Conservation (phyloP, 2,888 invertebrate species). For the Agrotis ipsilon region DNA sequence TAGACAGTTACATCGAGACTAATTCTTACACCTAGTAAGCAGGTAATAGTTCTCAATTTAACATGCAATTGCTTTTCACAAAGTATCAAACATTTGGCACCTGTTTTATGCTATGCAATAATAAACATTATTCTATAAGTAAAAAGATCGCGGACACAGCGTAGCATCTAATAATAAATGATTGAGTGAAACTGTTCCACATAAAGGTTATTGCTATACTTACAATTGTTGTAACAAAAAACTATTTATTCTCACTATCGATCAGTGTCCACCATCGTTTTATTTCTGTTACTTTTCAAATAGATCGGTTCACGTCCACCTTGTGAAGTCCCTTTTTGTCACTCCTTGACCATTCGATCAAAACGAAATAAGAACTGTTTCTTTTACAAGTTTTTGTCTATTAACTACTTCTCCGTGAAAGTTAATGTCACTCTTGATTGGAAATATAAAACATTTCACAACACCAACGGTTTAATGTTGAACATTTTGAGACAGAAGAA, state of each 20-base stretch:
- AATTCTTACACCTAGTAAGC: conserved; percentile 17
- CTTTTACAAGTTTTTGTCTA: conserved; percentile 74
- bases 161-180: conserved; percentile 25
- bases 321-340: conserved; percentile 79
- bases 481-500: conserved; percentile 50
- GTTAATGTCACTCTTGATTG: conserved; percentile 74
- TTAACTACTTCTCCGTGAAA: conserved; percentile 72
- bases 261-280: conserved; percentile 65
- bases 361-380: conserved; percentile 77
- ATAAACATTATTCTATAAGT: conserved; percentile 1
- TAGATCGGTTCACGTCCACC: conserved; percentile 76
- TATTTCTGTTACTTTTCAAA: conserved; percentile 74
- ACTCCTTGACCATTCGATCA: conserved; percentile 77
- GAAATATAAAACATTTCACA: conserved; percentile 62
- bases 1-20: background rate
- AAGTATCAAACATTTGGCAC: background rate
- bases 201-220: conserved; percentile 66
- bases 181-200: conserved; percentile 62
- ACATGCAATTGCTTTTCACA: conserved; percentile 2
- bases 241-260: conserved; percentile 66
- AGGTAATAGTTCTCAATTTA: conserved; percentile 23
- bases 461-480: conserved; percentile 35
- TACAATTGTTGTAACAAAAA: conserved; percentile 65
- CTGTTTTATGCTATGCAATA: conserved; percentile 15
- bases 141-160: conserved; percentile 8